These are phyloP conservation scores for Caenorhabditis uteleia DNA, from an alignment of 2,888 invertebrate genomes.

Conservation along the genomic window DNA sequence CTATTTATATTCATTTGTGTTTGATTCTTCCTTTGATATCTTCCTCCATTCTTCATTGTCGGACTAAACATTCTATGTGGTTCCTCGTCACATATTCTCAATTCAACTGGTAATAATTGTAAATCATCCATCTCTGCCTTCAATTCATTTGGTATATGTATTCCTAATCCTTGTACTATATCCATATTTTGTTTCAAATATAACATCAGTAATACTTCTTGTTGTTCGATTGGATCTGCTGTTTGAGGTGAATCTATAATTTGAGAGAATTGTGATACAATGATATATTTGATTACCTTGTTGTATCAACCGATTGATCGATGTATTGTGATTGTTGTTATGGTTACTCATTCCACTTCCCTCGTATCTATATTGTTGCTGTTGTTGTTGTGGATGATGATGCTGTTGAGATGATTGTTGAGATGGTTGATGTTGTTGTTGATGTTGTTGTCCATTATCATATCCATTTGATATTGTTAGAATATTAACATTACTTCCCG, in stretches of 20 bases:
- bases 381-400: no score
- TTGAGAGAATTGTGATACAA: slow-evolving; percentile 1
- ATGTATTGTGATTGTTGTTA: neutral
- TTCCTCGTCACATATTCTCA: slow-evolving; percentile 29
- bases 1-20: slow-evolving; percentile 3
- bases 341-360: neutral
- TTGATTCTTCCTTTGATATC: slow-evolving; percentile 30
- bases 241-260: slow-evolving; percentile 33
- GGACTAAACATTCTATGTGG: slow-evolving; percentile 35
- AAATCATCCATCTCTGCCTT: slow-evolving; percentile 37
- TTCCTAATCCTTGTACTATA: slow-evolving; percentile 39
- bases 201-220: slow-evolving; percentile 48
- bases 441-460: neutral
- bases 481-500: no score
- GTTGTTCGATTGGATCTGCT: slow-evolving; percentile 35
- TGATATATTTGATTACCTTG: neutral
- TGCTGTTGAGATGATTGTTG: no score
- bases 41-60: slow-evolving; percentile 19
- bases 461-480: no score
- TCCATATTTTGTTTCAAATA: slow-evolving; percentile 48
- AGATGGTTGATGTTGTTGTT: slow-evolving; percentile 1
- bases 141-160: slow-evolving; percentile 31
- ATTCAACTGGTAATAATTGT: slow-evolving; percentile 31
- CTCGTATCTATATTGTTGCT: slow-evolving; percentile 8
- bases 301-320: slow-evolving; percentile 9